Base-by-base conservation (phyloP, 2,797 vertebrate genomes). In the Squalus acanthias region DNA sequence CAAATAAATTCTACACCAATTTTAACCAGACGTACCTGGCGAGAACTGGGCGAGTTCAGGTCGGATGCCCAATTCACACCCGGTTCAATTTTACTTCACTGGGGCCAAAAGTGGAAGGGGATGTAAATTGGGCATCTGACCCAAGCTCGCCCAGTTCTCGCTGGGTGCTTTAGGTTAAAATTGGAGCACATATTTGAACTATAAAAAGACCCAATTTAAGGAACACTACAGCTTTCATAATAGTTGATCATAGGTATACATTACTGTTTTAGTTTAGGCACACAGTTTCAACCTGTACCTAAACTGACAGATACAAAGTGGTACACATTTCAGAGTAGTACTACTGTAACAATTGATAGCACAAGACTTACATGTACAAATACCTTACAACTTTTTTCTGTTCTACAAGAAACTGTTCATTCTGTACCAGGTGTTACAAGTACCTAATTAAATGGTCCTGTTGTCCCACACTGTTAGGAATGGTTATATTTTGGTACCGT, bases 331-430 rank as follows among this genome's bases (percentile, higher is more conserved):
- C 70, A 76, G 72, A 95, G 46, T 50, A 74, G 94, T 50, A 95
- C 24, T 29, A 53, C 69, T 74, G 94, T 57, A 95, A 76, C 70
- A 74, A 74, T 76, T 72, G 33, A 53, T 76, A 53, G 26, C 53
- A 76, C 70, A 95, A 72, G 50, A 60, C 70, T 95, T 95, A 95
- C 39, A 95, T 95, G 39, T 50, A 60, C 70, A 95, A 50, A 74
- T 95, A 57, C 70, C 70, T 33, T 74, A 6, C 29, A 95, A 95
- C 46, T 24, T 95, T 95, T 70, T 70, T 95, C 67, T 50, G 46
- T 46, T 95, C 24, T 24, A 15, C 7, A 57, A 46, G 15, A 46
- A 93, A 53, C 39, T 57, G 15, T 95, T 76, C 91, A 93, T 76
- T 76, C 50, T 74, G 70, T 95, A 60, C 70, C 17, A 6, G 7